Conservation (phyloP, 1,140 invertebrate species). For the Drosophila murphyi region DNA sequence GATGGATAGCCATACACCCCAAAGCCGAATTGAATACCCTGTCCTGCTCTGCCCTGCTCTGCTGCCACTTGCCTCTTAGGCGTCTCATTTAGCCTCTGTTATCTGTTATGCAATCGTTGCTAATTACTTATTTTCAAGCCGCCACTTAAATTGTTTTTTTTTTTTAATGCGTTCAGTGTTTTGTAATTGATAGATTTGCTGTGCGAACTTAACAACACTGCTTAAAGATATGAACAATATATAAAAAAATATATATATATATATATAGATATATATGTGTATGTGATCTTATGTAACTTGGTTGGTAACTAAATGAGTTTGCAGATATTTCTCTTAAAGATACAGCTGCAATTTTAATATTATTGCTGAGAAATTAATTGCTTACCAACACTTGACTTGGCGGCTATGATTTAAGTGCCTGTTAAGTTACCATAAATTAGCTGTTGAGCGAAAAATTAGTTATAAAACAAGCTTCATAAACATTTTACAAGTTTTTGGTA, state of each 20-base stretch:
- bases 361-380: background rate
- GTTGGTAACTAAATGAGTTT: background rate
- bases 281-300: no score
- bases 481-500: no score
- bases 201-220: conserved; percentile 56
- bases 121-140: conserved; percentile 64
- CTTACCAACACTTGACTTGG: background rate
- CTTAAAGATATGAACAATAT: conserved; percentile 29
- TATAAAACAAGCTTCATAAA: no score
- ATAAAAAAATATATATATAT: no score
- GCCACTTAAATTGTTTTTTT: conserved; percentile 59
- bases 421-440: background rate
- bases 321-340: background rate
- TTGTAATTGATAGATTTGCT: conserved; percentile 70
- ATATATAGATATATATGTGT: no score
- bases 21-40: conserved; percentile 9
- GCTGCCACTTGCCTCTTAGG: conserved; percentile 53
- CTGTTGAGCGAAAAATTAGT: no score
- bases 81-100: conserved; percentile 70
- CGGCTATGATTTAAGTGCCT: background rate
- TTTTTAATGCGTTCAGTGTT: conserved; percentile 39
- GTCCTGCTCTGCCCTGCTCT: background rate
- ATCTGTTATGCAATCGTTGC: conserved; percentile 74
- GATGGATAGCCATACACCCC: background rate
- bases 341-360: background rate